Evolutionary conservation across 2,797 vertebrate species (phyloP).

Genomic region (Myotis pilosus): DNA sequence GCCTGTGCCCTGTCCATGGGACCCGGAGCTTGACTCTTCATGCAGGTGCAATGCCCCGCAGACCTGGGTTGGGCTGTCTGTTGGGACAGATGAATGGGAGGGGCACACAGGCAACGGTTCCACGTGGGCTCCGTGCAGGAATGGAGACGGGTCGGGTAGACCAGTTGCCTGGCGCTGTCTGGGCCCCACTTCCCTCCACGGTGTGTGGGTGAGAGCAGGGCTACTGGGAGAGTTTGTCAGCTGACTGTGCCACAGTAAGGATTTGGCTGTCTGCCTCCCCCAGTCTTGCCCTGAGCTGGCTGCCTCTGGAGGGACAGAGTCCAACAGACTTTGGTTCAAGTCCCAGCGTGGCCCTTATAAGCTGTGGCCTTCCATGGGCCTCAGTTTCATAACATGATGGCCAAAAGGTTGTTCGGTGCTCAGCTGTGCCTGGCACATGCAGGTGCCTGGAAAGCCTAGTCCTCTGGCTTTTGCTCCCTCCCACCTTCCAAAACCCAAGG

Average conservation of each 20-base stretch:
- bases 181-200: rapidly evolving
- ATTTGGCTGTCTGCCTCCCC: background rate
- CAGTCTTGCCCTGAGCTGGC: background rate
- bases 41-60: rapidly evolving
- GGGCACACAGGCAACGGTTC: rapidly evolving
- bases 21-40: rapidly evolving
- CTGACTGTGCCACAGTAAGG: background rate
- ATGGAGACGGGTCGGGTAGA: rapidly evolving
- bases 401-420: rapidly evolving
- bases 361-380: background rate
- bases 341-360: background rate
- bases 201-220: background rate
- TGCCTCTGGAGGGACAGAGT: background rate
- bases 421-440: background rate
- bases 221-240: rapidly evolving
- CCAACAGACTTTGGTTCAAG: background rate
- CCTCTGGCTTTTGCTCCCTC: background rate
- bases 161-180: background rate
- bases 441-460: rapidly evolving
- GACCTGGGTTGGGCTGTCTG: background rate
- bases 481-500: background rate
- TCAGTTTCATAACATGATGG: background rate
- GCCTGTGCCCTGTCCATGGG: background rate
- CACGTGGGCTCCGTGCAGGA: rapidly evolving
- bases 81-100: background rate